Conservation (phyloP, 2,113 vertebrate species). For the Caloenas nicobarica region DNA sequence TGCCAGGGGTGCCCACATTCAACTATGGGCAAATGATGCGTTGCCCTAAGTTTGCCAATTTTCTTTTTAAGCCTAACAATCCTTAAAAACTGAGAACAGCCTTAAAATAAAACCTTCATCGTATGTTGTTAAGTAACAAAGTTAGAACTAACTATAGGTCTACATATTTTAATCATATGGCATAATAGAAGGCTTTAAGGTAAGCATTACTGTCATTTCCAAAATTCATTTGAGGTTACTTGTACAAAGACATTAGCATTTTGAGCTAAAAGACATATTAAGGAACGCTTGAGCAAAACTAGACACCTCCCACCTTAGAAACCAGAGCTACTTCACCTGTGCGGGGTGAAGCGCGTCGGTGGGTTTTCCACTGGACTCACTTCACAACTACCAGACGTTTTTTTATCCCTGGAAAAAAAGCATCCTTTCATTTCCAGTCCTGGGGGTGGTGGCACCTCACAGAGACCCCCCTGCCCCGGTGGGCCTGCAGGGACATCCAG, state of each 20-base stretch:
- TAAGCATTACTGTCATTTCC: neutral
- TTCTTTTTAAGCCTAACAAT: neutral
- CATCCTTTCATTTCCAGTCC: constrained; percentile 8
- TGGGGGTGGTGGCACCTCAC: neutral
- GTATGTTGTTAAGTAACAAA: neutral
- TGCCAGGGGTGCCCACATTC: neutral
- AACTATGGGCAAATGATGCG: accelerated
- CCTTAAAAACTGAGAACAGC: neutral
- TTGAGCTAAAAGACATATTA: neutral
- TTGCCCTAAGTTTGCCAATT: neutral
- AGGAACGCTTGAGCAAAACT: neutral
- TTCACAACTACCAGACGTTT: constrained; percentile 39
- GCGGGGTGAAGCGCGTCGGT: neutral
- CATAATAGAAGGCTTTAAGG: constrained; percentile 11
- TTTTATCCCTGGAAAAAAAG: neutral
- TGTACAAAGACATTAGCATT: neutral
- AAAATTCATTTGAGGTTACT: neutral
- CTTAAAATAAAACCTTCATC: constrained; percentile 1
- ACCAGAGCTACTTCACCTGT: constrained; percentile 23
- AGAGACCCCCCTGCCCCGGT: accelerated
- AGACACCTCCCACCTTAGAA: neutral
- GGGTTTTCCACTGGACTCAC: constrained; percentile 32
- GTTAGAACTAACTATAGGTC: constrained; percentile 7
- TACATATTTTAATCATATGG: neutral
- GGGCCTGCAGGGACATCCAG: accelerated